These are phyloP conservation scores for Nomada lathburiana DNA, from an alignment of 2,888 invertebrate species.

Conservation along the genomic window DNA sequence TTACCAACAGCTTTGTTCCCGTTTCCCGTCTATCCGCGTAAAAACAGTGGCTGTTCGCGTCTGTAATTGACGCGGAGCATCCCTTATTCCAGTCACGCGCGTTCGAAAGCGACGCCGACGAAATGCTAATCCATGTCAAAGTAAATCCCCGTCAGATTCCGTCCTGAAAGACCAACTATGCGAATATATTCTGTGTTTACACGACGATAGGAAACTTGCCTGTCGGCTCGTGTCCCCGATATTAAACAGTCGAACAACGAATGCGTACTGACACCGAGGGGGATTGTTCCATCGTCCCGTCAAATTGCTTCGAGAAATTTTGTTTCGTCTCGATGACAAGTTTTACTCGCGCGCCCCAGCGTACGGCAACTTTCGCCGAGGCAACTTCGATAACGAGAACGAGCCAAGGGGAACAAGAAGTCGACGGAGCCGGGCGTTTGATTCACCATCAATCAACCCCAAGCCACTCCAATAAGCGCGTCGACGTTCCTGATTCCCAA, in stretches of 20 bases:
- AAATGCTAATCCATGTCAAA: constrained; percentile 52
- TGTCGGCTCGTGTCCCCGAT: not conserved
- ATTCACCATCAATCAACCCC: constrained; percentile 65
- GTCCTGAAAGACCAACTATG: constrained; percentile 2
- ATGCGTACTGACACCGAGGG: no score
- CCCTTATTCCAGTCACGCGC: constrained; percentile 52
- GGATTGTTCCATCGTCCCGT: not conserved
- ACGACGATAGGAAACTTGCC: constrained; percentile 1
- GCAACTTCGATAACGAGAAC: constrained; percentile 15
- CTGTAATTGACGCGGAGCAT: constrained; percentile 51
- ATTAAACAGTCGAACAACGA: not conserved
- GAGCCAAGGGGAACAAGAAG: not conserved
- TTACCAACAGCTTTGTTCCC: constrained; percentile 41
- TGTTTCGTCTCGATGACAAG: constrained; percentile 19
- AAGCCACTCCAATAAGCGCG: constrained; percentile 48
- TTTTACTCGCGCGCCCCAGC: constrained; percentile 6
- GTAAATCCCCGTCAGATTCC: constrained; percentile 25
- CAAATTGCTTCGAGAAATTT: constrained; percentile 23
- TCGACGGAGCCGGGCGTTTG: constrained; percentile 45
- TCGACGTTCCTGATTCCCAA: constrained; percentile 40
- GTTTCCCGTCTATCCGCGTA: constrained; percentile 42
- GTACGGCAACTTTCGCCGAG: not conserved
- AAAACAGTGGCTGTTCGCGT: constrained; percentile 47
- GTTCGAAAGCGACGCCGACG: constrained; percentile 32
- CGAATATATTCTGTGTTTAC: constrained; percentile 16